Evolutionary conservation across 2,888 invertebrate genomes (phyloP), one percentile per base, ranked within the genome.

Genomic region (Xestia ashworthii): DNA sequence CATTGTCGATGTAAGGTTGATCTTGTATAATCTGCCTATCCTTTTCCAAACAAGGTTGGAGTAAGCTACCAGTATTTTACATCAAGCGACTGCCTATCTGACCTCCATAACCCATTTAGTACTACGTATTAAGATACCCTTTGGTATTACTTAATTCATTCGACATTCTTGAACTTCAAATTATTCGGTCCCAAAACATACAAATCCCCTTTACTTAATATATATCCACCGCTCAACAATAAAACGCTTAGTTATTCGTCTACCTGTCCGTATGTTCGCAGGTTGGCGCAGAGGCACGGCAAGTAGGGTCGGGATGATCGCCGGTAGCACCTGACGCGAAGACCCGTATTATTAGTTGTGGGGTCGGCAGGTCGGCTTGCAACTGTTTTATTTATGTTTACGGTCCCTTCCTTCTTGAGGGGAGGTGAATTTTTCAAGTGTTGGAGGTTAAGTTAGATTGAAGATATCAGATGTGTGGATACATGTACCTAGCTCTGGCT

Each of bases 281-380:
- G 71, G 76, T 69, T 80, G 38, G 50, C 70, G 50, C 53, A 65
- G 70, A 62, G n/a, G 60, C 64, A 64, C 50, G 81, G 82, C 78
- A 85, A 85, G 83, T 78, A 67, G 78, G 83, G 83, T 83, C 71
- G 76, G 80, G 68, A 77, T 77, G 66, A 73, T 80, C 65, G 58
- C 74, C 84, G 74, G 74, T 74, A 81, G 78, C 82, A 84, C 72
- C 82, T 84, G 83, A 84, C 83, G 83, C 81, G 67, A 62, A 53
- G 50, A 73, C 60, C 64, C 72, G 25, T 75, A 85, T 84, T 84
- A 85, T 85, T 85, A 85, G 67, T 73, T 60, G 67, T 41, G 62
- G 50, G 81, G 74, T 66, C 66, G 58, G 25, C 22, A 66, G 81
- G 62, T 69, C 55, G 60, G 38, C 60, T 72, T 8, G 22, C 32